phyloP scores from a whole-genome alignment of 1,140 invertebrate species.

The Drosophila pseudoobscura region DNA sequence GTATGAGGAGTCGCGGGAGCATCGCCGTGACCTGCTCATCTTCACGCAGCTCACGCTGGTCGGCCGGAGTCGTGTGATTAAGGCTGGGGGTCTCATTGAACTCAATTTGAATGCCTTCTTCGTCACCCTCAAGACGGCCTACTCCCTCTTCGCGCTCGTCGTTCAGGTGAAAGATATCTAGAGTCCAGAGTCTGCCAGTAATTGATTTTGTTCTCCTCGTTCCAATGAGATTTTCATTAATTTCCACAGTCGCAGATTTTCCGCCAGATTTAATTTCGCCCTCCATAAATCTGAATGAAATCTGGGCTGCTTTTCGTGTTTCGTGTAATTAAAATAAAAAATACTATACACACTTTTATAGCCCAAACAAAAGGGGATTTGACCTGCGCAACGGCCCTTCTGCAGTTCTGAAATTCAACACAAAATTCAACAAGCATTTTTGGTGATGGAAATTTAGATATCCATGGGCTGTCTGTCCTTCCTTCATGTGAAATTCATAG shows the following conservation, averaged over 20 bases:
- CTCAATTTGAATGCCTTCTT: conserved; percentile 65
- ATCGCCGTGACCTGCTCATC: conserved; percentile 38
- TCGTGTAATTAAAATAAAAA: conserved; percentile 43
- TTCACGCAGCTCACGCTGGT: conserved; percentile 55
- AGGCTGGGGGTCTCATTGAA: conserved; percentile 56
- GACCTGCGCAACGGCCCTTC: too few species aligned
- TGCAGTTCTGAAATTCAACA: too few species aligned
- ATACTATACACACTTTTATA: background rate
- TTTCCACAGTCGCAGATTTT: conserved; percentile 37
- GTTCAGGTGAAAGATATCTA: conserved; percentile 16
- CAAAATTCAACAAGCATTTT: background rate
- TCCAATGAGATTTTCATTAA: conserved; percentile 38
- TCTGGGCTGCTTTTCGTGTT: conserved; percentile 7
- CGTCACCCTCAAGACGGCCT: conserved; percentile 68
- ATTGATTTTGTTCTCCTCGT: conserved; percentile 30
- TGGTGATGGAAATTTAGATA: too few species aligned
- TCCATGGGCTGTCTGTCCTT: background rate
- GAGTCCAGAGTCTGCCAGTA: conserved; percentile 20
- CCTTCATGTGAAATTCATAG: conserved; percentile 11
- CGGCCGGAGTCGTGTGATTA: conserved; percentile 18
- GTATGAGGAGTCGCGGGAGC: conserved; percentile 30
- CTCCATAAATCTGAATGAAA: conserved; percentile 37
- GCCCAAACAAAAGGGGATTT: background rate
- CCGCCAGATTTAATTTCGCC: background rate
- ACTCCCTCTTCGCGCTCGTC: conserved; percentile 66